Evolutionary conservation across 2,888 invertebrate genomes (phyloP), one percentile per base, ranked within the genome.

Genomic region (Drosophila falleni): DNA sequence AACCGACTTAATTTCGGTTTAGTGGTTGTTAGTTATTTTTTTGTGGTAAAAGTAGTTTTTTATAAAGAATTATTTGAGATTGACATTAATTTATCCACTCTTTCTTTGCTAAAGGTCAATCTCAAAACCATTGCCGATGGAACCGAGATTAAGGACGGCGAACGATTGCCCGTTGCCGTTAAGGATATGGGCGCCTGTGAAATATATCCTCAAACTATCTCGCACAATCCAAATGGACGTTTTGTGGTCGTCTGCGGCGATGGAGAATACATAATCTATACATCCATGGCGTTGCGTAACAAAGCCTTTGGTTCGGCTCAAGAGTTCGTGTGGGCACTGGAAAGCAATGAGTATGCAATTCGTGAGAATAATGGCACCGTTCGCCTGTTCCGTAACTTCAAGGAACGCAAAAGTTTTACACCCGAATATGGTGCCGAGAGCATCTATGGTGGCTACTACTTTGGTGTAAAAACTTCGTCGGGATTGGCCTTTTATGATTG

Each of bases 111-210:
- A 2, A n/a, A 91, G 91, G 92, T 92, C 0, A 92, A 92, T 69
- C 60, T 92, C 2, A 92, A 92, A 74, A 85, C 92, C 1, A 83
- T 92, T 65, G 90, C 91, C 15, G 90, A 91, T 93, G 94, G 93
- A 71, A 94, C 94, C 0, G 96, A 96, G 91, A 94, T 97, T 65
- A 96, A 96, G 90, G 98, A 99, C 89, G 98, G 98, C 0, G 98
- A 98, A 93, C 94, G 98, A 1, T 94, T 99, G 13, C 97, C 98
- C 0, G 95, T 99, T 1, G 97, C 97, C 3, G 97, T 99, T 0
- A 99, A 99, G 92, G 99, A 99, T 90, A 98, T 99, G 97, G 99
- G 99, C 1, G 97, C 98, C 6, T 99, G 99, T 92, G 99, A 99
- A 93, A 98, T 99, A 74, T 99, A 99, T 92, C 99, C 99, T 0